Percentiles rank a stretch among this genome's conserved stretches.
These are phyloP conservation scores for Chrysogorgia sp. DNA, from an alignment of 92 coral and sea anemone genomes.

Conservation along the genomic window DNA sequence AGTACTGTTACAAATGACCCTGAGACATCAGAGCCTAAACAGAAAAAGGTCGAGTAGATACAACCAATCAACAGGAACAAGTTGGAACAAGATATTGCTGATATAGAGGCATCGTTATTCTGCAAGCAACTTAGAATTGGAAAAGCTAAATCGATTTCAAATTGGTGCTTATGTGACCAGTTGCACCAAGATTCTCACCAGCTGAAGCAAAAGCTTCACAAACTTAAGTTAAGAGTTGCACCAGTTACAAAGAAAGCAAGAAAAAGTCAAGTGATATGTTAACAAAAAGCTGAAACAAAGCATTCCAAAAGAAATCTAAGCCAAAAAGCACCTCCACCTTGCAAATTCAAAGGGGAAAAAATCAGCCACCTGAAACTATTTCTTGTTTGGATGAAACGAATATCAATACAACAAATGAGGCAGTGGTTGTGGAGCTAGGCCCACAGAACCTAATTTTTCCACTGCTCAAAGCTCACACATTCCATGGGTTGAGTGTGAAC, in stretches of 20 bases:
- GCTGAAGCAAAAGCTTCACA: slow-evolving; percentile 25
- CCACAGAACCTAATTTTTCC: neutral
- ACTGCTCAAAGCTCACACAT: too few species aligned
- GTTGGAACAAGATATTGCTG: slow-evolving; percentile 9
- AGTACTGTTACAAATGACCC: slow-evolving; percentile 5
- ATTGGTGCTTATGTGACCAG: slow-evolving; percentile 12
- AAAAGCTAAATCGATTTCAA: slow-evolving; percentile 22
- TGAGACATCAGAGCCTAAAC: neutral
- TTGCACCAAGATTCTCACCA: slow-evolving; percentile 11
- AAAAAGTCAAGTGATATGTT: slow-evolving; percentile 10
- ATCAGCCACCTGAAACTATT: too few species aligned
- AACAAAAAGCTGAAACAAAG: slow-evolving; percentile 6
- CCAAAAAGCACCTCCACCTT: neutral
- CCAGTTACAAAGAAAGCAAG: slow-evolving; percentile 18
- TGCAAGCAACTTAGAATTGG: slow-evolving; percentile 18
- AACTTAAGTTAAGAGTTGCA: slow-evolving; percentile 10
- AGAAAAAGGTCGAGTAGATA: slow-evolving; percentile 3
- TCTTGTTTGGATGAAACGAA: too few species aligned
- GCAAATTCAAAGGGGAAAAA: too few species aligned
- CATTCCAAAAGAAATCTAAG: neutral
- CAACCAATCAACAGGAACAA: neutral
- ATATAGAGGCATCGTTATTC: slow-evolving; percentile 3
- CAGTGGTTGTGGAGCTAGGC: slow-evolving; percentile 1
- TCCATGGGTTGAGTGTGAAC: too few species aligned
- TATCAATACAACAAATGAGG: too few species aligned